These are phyloP conservation scores for Tiliacea citrago DNA, from an alignment of 2,888 invertebrate genomes.

Conservation along the genomic window DNA sequence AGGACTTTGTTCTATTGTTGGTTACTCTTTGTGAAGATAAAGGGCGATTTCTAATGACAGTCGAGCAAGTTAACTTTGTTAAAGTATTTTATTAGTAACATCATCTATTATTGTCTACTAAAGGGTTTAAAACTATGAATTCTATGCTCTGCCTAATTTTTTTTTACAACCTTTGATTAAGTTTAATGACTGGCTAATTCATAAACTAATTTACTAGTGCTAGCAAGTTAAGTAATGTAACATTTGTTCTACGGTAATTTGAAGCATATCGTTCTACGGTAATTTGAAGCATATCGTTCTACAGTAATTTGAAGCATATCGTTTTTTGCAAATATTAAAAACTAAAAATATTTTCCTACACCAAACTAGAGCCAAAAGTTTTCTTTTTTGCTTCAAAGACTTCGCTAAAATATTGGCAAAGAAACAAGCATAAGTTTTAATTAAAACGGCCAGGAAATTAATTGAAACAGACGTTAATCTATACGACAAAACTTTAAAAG, in stretches of 20 bases:
- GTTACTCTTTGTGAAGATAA: constrained; percentile 29
- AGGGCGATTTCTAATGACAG: constrained; percentile 8
- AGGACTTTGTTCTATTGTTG: constrained; percentile 44
- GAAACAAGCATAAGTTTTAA: background rate
- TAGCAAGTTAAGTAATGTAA: background rate
- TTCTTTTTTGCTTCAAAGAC: too few species aligned
- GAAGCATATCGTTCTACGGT: too few species aligned
- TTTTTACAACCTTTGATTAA: background rate
- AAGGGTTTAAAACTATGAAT: background rate
- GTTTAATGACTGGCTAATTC: background rate
- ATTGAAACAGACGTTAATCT: too few species aligned
- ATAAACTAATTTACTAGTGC: background rate
- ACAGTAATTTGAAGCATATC: background rate
- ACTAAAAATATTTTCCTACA: too few species aligned
- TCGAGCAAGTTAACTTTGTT: background rate
- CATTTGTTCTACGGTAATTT: background rate
- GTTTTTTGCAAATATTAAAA: too few species aligned
- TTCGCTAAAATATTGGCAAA: too few species aligned
- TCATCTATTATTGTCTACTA: background rate
- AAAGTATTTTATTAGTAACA: background rate
- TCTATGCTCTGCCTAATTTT: too few species aligned
- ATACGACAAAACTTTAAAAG: background rate
- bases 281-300: background rate
- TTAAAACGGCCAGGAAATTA: background rate
- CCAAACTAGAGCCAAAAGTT: too few species aligned